Evolutionary conservation across 2,797 vertebrate genomes (phyloP).

Genomic region (Chanos chanos): DNA sequence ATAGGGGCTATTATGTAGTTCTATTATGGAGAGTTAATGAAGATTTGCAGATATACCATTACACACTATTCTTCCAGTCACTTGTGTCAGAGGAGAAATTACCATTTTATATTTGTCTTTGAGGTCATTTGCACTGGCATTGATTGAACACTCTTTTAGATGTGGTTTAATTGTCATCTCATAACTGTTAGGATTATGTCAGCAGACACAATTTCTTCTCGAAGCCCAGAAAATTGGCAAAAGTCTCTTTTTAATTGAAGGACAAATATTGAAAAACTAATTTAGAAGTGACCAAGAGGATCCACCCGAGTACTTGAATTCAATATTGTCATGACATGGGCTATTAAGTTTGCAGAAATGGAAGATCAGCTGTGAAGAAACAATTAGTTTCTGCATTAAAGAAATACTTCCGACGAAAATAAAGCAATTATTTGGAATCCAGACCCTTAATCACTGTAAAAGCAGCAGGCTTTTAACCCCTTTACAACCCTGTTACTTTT

Average conservation of each 20-base stretch:
- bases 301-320: conserved; percentile 34
- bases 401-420: conserved; percentile 25
- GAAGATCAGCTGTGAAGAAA: conserved; percentile 49
- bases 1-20: too few relatives aligned
- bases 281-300: conserved; percentile 8
- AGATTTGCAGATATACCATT: too few relatives aligned
- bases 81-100: not conserved
- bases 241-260: conserved; percentile 44
- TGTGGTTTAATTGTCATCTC: conserved; percentile 39
- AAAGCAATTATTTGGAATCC: conserved; percentile 41
- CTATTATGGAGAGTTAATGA: too few relatives aligned
- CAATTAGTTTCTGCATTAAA: conserved; percentile 49
- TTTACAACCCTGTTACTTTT: too few relatives aligned
- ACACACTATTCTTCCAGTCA: not conserved
- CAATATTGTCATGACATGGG: conserved; percentile 39
- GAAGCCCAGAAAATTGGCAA: conserved; percentile 35
- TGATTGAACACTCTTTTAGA: conserved; percentile 23
- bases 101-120: not conserved
- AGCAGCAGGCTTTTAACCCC: conserved; percentile 11
- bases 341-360: conserved; percentile 22
- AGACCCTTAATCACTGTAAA: conserved; percentile 33
- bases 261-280: conserved; percentile 24
- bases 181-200: not conserved
- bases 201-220: not conserved
- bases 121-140: conserved; percentile 24